Base-by-base conservation (phyloP, 2,888 invertebrate species). In the Drosophila setosimentum region DNA sequence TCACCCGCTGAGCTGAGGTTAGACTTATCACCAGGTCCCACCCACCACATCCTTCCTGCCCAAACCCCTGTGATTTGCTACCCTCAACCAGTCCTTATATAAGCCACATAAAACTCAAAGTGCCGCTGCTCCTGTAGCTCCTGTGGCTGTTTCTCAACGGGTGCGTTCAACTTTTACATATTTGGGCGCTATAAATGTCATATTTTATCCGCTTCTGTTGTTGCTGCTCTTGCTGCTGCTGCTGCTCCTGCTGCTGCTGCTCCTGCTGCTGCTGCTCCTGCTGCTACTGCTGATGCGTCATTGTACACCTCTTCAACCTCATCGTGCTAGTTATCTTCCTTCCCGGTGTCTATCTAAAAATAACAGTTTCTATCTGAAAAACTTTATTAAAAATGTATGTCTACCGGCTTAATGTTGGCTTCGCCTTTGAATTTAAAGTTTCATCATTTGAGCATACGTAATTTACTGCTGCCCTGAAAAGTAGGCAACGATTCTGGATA, bases 311-410 rank as follows among this genome's bases (percentile, higher is more conserved):
- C 59, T 13, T 4, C 6, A 11, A n/a, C 18, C 21, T 24, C 24
- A 8, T 11, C 10, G 16, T 50, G 6, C 18, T 29, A n/a, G 16
- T 11, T 27, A 5, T 10, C 40, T 18, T 7, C 49, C 37, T 2
- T 27, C 21, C 51, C 66, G 57, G 45, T 64, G 73, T 62, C 67
- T 66, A 74, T 69, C 83, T 87, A 87, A 90, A 84, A 82, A 90
- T 84, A 84, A 82, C 86, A 82, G 83, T 85, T 85, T 79, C 73
- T 82, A 85, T 70, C 67, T 70, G 50, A 64, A 79, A 81, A 84
- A 90, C 77, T 90, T 90, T 90, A 85, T 90, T 85, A 88, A 85
- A 90, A 90, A 90, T 85, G 58, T 90, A 85, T 90, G 60, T 85
- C 83, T 80, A 80, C 73, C 83, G 77, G 80, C 69, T 68, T 90